phyloP scores from a whole-genome alignment of 2,888 invertebrate species.

The Drosophila kambysellisi region DNA sequence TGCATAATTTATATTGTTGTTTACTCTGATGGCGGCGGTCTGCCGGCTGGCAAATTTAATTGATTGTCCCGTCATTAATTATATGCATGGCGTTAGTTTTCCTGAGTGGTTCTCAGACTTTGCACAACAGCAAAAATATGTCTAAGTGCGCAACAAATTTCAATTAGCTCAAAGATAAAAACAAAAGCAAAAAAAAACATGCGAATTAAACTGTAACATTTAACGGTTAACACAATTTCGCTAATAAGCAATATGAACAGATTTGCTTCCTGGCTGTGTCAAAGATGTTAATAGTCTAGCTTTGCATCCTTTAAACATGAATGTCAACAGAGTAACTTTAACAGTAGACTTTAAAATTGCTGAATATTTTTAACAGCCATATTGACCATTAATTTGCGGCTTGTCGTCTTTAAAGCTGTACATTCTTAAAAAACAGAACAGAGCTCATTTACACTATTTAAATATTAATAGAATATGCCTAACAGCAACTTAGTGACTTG shows the following conservation, averaged over 20 bases:
- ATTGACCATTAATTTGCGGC: too few relatives aligned
- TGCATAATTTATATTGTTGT: constrained; percentile 70
- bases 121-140: constrained; percentile 15
- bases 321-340: neutral
- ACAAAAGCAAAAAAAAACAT: constrained; percentile 43
- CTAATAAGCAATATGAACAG: neutral
- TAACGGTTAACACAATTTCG: constrained; percentile 2
- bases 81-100: constrained; percentile 58
- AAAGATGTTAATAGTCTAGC: neutral
- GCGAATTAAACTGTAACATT: constrained; percentile 39
- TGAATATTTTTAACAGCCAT: too few relatives aligned
- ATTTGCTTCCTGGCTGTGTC: neutral
- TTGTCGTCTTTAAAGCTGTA: neutral
- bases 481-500: too few relatives aligned
- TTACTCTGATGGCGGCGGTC: constrained; percentile 24
- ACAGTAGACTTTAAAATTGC: neutral
- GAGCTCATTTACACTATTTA: neutral
- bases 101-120: constrained; percentile 44
- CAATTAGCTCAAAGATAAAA: constrained; percentile 35
- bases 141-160: constrained; percentile 56
- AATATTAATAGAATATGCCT: too few relatives aligned
- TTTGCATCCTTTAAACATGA: neutral
- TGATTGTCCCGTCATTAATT: constrained; percentile 73
- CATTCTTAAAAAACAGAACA: neutral
- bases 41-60: constrained; percentile 54